Base-by-base conservation (phyloP, 1,140 invertebrate species). In the Rhizoglyphus robini region DNA sequence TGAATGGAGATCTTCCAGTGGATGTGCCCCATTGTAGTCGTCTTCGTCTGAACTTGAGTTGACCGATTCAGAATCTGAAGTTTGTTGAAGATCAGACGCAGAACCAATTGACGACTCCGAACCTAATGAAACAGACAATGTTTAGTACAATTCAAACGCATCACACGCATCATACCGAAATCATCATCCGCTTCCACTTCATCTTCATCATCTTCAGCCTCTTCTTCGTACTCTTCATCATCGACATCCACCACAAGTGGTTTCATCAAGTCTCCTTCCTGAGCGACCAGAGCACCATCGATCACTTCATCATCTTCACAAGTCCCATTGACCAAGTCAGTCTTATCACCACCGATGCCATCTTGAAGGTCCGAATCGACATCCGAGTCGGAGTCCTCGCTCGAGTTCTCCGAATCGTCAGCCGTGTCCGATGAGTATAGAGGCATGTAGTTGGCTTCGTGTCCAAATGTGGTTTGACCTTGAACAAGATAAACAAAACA, bases 61-160 rank as follows among this genome's bases (percentile, higher is more conserved):
- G 54, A 72, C 74, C 65, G 81, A 77, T 8, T n/a, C n/a, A n/a
- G n/a, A n/a, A n/a, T n/a, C n/a, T n/a, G n/a, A n/a, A n/a, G n/a
- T n/a, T n/a, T 81, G 81, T 57, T 82, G 79, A 11, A 87, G 74
- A 75, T 87, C 86, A 71, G 83, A 84, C 0, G 84, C 84, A 0
- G 84, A 87, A 1, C 86, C 85, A 57, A 86, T 87, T 0, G 84
- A 86, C 70, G 58, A 60, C 13, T 32, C 1, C 23, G 2, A 1
- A 60, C 29, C 58, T 51, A 20, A 25, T 3, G n/a, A 23, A 1
- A 51, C 13, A 51, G 29, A 51, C 23, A 23, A 8, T 20, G 2
- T n/a, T 46, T 46, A 46, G 18, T 46, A 8, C 38, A 8, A 46
- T 46, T n/a, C n/a, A 46, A 15, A 46, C 2, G 8, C 23, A 1